Base-by-base conservation (phyloP, 2,113 vertebrate genomes). In the Apeltes quadracus region DNA sequence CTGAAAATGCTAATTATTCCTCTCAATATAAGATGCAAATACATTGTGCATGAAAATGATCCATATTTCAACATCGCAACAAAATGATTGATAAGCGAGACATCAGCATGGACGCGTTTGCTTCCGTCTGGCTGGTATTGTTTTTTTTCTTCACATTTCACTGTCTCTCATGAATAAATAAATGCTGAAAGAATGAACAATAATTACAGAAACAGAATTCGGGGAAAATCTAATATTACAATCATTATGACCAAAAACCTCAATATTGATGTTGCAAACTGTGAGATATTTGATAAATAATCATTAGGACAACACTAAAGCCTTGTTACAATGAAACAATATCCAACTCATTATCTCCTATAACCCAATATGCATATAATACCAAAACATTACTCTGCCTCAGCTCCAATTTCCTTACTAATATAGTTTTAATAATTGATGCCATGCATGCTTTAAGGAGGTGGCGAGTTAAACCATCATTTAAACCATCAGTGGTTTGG, bases 341-440 rank as follows among this genome's bases (percentile, higher is more conserved):
- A 51, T 23, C 22, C 11, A 51, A 22, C n/a, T 23, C 11, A 13
- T 23, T 23, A 25, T 25, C 22, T 44, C 6, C 15, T 18, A 18
- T 44, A 44, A 18, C 16, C 16, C 43, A 44, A 18, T 53, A 53
- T 53, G 4, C 4, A 53, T 25, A 7, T 6, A 5, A 25, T 53
- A 53, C 1, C 1, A 7, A 53, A 14, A 9, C 11, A 50, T 22
- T 50, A 10, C 20, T 8, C 46, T 22, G 20, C 46, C 22, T 13
- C 23, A 25, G 50, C 22, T 53, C 13, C 6, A 69, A 5, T 56
- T 3, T 56, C 3, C 27, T 34, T 34, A 34, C 32, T 5, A 34
- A n/a, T 12, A 29, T 38, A 11, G 20, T 67, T 59, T 66, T 41
- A 66, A 69, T 62, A 34, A 62, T 22, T 63, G 29, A 3, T 38